phyloP scores from a whole-genome alignment of 2,797 vertebrate species.

The Limosa lapponica region DNA sequence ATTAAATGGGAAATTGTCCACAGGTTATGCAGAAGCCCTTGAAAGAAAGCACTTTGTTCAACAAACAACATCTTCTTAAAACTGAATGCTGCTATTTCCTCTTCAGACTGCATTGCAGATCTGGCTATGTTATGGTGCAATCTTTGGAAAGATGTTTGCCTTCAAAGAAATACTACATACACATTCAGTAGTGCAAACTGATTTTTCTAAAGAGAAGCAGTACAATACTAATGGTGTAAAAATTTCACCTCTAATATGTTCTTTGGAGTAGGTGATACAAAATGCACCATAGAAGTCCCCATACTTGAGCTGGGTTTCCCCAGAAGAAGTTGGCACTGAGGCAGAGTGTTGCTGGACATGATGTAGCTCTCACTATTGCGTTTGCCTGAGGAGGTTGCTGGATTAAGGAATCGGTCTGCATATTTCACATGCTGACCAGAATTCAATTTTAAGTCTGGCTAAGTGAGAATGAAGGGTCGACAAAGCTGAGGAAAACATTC shows the following conservation, averaged over 20 bases:
- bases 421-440: neutral
- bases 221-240: neutral
- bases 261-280: neutral
- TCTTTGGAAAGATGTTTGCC: neutral
- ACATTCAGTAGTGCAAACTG: neutral
- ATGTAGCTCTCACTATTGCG: rapidly evolving
- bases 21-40: neutral
- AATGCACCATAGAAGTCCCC: neutral
- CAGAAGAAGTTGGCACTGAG: neutral
- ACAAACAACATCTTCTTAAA: neutral
- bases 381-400: neutral
- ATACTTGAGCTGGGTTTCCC: neutral
- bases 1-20: neutral
- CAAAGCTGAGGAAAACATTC: neutral
- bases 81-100: neutral
- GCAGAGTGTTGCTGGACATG: neutral
- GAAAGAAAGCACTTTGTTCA: neutral
- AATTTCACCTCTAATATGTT: neutral
- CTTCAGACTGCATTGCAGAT: neutral
- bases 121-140: rapidly evolving
- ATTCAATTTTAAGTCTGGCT: neutral
- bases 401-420: neutral
- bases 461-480: neutral
- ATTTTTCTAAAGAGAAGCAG: neutral
- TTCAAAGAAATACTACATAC: neutral